Conservation (phyloP, 2,888 invertebrate species). For the Antitype chi region DNA sequence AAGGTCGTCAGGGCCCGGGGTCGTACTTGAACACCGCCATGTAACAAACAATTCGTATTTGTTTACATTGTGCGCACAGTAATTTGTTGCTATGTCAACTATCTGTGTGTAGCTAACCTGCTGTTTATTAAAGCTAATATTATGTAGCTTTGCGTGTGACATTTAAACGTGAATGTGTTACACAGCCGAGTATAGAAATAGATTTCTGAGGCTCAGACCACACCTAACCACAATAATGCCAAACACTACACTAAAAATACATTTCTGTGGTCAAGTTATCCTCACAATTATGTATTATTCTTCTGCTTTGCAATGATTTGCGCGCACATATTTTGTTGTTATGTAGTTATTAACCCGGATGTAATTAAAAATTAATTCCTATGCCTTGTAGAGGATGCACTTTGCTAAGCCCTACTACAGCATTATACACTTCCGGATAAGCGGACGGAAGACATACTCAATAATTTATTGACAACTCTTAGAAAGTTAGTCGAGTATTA, state of each 20-base stretch:
- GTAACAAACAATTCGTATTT: slow-evolving; percentile 12
- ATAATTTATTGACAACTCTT: slow-evolving; percentile 6
- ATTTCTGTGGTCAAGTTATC: slow-evolving; percentile 10
- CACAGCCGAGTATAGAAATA: background rate
- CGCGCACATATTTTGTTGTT: background rate
- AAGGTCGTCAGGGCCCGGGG: slow-evolving; percentile 19
- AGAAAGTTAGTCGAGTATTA: background rate
- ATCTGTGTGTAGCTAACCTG: background rate
- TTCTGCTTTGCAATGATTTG: background rate
- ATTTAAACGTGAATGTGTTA: background rate
- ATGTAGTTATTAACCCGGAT: background rate
- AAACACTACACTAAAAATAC: background rate
- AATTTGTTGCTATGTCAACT: slow-evolving; percentile 1
- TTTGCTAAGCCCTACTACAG: background rate
- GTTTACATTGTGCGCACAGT: background rate
- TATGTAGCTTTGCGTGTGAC: background rate
- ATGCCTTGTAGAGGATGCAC: background rate
- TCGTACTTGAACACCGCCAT: slow-evolving; percentile 4
- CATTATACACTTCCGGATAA: slow-evolving; percentile 6
- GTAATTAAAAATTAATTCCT: background rate
- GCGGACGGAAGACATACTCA: slow-evolving; percentile 1
- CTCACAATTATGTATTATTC: background rate
- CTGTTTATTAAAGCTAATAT: background rate
- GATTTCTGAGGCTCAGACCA: background rate
- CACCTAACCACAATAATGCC: slow-evolving; percentile 13